Conservation (phyloP, 2,113 vertebrate species). For the Gallinago media region DNA sequence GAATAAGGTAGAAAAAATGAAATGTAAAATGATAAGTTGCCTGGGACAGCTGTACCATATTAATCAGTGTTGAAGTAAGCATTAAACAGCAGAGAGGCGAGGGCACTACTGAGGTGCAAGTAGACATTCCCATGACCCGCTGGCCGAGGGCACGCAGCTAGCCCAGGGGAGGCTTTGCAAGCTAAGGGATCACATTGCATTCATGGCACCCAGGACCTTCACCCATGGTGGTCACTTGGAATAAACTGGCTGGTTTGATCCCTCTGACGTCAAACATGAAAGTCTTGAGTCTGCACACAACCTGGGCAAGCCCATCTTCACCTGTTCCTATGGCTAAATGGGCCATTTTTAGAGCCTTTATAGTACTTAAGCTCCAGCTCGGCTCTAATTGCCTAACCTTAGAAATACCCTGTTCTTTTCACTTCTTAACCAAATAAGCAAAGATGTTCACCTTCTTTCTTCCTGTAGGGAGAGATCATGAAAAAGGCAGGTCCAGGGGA, state of each 20-base stretch:
- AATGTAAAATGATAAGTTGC: not conserved
- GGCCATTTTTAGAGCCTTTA: not conserved
- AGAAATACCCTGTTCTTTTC: not conserved
- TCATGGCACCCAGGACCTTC: not conserved
- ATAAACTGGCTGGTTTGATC: not conserved
- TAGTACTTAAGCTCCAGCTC: not conserved
- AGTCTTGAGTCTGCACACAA: not conserved
- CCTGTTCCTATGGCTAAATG: not conserved
- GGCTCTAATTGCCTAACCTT: not conserved
- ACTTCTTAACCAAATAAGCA: not conserved
- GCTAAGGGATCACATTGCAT: not conserved
- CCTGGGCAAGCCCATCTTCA: not conserved
- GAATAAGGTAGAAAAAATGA: not conserved
- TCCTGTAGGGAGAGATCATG: accelerated
- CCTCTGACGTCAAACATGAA: not conserved
- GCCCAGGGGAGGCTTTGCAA: not conserved
- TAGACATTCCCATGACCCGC: not conserved
- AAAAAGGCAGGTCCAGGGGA: not conserved
- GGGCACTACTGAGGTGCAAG: not conserved
- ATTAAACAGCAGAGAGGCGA: not conserved
- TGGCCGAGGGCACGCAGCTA: not conserved
- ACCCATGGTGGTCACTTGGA: not conserved
- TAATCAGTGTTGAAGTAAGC: not conserved
- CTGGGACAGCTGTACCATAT: not conserved
- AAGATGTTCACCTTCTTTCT: not conserved